Percentiles rank a stretch among this genome's conserved stretches.
These are phyloP conservation scores for Minunthozetes semirufus DNA, from an alignment of 2,888 invertebrate species.

Conservation along the genomic window DNA sequence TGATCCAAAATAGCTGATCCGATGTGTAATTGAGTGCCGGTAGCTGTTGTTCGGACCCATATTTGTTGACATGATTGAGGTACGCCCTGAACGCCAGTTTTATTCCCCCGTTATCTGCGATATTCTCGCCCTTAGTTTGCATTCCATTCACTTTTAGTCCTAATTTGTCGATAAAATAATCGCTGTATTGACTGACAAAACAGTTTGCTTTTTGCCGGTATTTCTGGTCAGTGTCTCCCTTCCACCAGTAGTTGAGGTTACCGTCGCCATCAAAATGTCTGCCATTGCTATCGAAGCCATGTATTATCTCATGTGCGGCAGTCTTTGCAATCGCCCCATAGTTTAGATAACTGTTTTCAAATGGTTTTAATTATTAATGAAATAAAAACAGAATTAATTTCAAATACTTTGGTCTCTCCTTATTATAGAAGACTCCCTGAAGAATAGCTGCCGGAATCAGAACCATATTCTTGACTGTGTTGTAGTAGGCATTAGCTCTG, in stretches of 20 bases:
- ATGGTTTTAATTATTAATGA: background rate
- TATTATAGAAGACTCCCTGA: conserved; percentile 45
- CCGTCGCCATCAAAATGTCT: conserved; percentile 86
- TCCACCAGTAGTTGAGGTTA: conserved; percentile 92
- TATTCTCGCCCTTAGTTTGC: conserved; percentile 87
- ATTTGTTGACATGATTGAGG: conserved; percentile 39
- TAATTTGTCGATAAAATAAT: conserved; percentile 55
- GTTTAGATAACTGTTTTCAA: conserved; percentile 41
- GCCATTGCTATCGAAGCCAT: conserved; percentile 49
- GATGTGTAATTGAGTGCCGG: conserved; percentile 37
- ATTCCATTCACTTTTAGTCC: conserved; percentile 76
- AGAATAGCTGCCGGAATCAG: conserved; percentile 43
- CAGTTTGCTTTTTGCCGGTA: conserved; percentile 48
- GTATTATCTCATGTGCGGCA: conserved; percentile 86
- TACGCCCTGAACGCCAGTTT: conserved; percentile 69
- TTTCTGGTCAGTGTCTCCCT: conserved; percentile 67
- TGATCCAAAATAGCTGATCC: conserved; percentile 20
- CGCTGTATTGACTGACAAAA: conserved; percentile 41
- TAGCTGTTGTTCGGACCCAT: conserved; percentile 33
- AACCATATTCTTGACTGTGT: conserved; percentile 75
- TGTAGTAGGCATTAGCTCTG: conserved; percentile 77
- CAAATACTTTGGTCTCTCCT: conserved; percentile 44
- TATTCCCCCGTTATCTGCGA: conserved; percentile 88
- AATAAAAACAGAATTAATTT: background rate
- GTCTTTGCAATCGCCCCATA: conserved; percentile 68